Conservation (phyloP, 2,797 vertebrate genomes). For the Phaenicophaeus curvirostris region DNA sequence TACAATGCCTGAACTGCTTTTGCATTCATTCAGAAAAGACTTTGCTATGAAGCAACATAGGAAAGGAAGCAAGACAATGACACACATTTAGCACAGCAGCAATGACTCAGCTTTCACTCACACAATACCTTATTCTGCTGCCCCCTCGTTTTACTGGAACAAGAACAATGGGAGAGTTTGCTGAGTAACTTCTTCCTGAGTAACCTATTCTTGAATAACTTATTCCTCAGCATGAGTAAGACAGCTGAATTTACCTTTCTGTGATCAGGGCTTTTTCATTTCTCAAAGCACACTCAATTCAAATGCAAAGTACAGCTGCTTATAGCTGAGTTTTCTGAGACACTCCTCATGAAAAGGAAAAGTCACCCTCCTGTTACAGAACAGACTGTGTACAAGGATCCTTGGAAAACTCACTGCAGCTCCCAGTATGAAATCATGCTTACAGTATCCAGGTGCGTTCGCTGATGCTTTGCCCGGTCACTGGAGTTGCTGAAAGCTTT, state of each 20-base stretch:
- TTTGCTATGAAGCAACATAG: not conserved
- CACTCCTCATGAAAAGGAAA: not conserved
- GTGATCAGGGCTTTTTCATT: not conserved
- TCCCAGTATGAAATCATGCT: conserved; percentile 63
- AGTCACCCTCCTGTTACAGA: not conserved
- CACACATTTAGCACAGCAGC: not conserved
- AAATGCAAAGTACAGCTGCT: not conserved
- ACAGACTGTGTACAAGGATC: not conserved
- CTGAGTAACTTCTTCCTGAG: conserved; percentile 20
- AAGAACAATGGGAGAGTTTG: conserved; percentile 13
- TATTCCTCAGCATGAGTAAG: conserved; percentile 6
- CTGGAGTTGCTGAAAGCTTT: conserved; percentile 99
- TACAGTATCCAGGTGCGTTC: conserved; percentile 98
- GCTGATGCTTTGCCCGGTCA: conserved; percentile 97
- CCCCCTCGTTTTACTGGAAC: conserved; percentile 40
- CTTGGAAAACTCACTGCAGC: not conserved
- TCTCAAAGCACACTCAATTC: not conserved
- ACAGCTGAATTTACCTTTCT: not conserved
- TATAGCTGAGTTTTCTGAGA: not conserved
- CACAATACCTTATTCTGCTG: not conserved
- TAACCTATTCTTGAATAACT: not conserved
- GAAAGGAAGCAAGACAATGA: not conserved
- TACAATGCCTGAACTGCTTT: not conserved
- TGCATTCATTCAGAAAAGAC: not conserved
- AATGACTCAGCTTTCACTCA: conserved; percentile 47